These are phyloP conservation scores for Danio rerio DNA, from an alignment of 2,113 vertebrate species.

Conservation along the genomic window GRCz12tu NC_133185.1:45165001-45165500, in stretches of 20 bases:
- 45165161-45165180: slow-evolving; percentile 29
- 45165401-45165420: neutral
- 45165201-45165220: slow-evolving; percentile 26
- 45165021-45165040: slow-evolving; percentile 20
- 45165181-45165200: slow-evolving; percentile 7
- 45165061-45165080: slow-evolving; percentile 27
- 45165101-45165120: slow-evolving; percentile 45
- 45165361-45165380: neutral
- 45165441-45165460: neutral
- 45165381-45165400: neutral
- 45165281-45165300: slow-evolving; percentile 54
- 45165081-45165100: slow-evolving; percentile 43
- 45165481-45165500: neutral
- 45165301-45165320: slow-evolving; percentile 56
- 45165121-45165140: slow-evolving; percentile 21
- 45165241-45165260: slow-evolving; percentile 19
- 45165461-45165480: slow-evolving; percentile 1
- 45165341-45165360: too few species aligned
- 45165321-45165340: slow-evolving; percentile 65
- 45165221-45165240: slow-evolving; percentile 39
- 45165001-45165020: slow-evolving; percentile 54
- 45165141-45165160: slow-evolving; percentile 35
- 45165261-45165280: slow-evolving; percentile 40
- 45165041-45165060: slow-evolving; percentile 17
- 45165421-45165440: slow-evolving; percentile 15